Percentiles rank a stretch among this genome's conserved stretches.
These are phyloP conservation scores for Clarias magur DNA, from an alignment of 2,113 vertebrate species.

Conservation along the genomic window DNA sequence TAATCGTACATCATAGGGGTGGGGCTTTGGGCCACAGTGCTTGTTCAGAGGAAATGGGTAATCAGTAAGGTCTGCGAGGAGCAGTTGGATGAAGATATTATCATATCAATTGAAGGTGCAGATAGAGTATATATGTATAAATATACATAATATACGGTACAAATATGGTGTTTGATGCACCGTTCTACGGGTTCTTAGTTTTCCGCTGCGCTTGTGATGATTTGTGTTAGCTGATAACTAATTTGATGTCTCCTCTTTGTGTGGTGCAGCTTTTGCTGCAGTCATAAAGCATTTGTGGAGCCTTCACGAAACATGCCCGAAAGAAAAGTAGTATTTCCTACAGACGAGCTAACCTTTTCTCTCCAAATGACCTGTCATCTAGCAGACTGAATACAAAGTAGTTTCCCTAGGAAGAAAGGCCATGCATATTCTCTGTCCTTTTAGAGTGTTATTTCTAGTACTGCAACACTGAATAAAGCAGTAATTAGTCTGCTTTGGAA, in stretches of 20 bases:
- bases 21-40: slow-evolving; percentile 10
- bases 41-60: slow-evolving; percentile 1
- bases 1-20: slow-evolving; percentile 55
- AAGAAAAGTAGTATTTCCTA: slow-evolving; percentile 23
- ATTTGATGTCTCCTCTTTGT: background rate
- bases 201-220: background rate
- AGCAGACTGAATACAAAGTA: slow-evolving; percentile 23
- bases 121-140: too few species aligned
- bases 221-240: background rate
- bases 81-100: background rate
- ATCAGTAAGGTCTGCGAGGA: slow-evolving; percentile 23
- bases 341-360: slow-evolving; percentile 53
- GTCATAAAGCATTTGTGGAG: slow-evolving; percentile 4
- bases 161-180: background rate
- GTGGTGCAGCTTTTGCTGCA: background rate
- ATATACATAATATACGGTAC: background rate
- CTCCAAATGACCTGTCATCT: slow-evolving; percentile 44
- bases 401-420: background rate
- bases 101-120: background rate
- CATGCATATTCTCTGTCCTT: background rate
- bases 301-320: slow-evolving; percentile 22
- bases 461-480: background rate
- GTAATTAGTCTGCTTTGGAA: background rate
- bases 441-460: background rate
- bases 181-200: background rate